Base-by-base conservation (phyloP, 2,797 vertebrate species). In the Delichon dasypus region DNA sequence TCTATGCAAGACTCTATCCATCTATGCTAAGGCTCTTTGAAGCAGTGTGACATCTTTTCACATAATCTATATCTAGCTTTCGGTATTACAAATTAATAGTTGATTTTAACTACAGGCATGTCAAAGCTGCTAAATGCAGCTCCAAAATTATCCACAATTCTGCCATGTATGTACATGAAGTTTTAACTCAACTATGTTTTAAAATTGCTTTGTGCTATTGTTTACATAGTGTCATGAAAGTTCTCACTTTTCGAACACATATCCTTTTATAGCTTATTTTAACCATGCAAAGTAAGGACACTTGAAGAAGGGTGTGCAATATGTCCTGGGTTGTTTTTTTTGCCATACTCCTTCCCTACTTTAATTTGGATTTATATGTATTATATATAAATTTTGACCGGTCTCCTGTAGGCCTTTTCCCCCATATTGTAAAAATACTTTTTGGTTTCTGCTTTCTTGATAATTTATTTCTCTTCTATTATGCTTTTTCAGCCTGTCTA, bases 201-300 rank as follows among this genome's bases (percentile, higher is more conserved):
- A 90, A 82, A 90, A 64, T 82, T 92, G 54, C 36, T 93, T 85
- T 48, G 19, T 82, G 60, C 26, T 73, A n/a, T 87, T 90, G 75
- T 94, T 89, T 92, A 92, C 40, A 60, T 34, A 48, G 20, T 67
- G 34, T 76, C 78, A 60, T 40, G 74, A 73, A 76, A 53, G 50
- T 90, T 93, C 66, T 88, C 85, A 66, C 89, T 94, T 91, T 85
- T 92, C 91, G 91, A 93, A 61, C 62, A 58, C 36, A 82, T 42
- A 68, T 79, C n/a, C 17, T 89, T 79, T 70, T n/a, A 81, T 79
- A 89, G 45, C 6, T 79, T 66, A 73, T 70, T 85, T 85, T 84
- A 64, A 74, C 32, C 27, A 45, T 22, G 29, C 29, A 68, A 88
- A 93, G 26, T 60, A 73, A 74, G 40, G 74, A 73, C 44, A 55